Conservation (phyloP, 2,113 vertebrate species). For the Turdus rufiventris region DNA sequence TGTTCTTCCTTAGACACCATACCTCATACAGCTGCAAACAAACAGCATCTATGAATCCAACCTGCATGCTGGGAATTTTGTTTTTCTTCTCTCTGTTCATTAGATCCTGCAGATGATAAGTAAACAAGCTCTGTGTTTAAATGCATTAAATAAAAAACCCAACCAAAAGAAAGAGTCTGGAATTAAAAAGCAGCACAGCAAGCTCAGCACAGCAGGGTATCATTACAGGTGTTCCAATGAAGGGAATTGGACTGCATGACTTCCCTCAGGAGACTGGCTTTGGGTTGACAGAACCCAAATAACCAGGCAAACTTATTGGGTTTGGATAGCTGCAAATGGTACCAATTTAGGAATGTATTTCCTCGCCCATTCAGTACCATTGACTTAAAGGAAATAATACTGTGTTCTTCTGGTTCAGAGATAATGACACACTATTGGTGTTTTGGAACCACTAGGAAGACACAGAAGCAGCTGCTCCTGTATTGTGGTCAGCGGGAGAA, state of each 20-base stretch:
- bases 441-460: background rate
- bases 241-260: background rate
- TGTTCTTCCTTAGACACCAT: background rate
- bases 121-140: background rate
- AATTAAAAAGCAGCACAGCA: background rate
- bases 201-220: background rate
- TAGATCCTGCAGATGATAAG: constrained; percentile 79
- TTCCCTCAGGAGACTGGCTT: background rate
- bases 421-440: background rate
- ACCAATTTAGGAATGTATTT: background rate
- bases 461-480: background rate
- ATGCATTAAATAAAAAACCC: background rate
- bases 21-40: constrained; percentile 96
- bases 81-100: constrained; percentile 99
- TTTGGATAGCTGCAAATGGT: background rate
- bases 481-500: background rate
- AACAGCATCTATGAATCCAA: constrained; percentile 97
- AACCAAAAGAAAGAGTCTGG: background rate
- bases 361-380: background rate
- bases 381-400: background rate
- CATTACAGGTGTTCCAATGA: background rate
- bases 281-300: background rate
- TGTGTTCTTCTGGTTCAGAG: background rate
- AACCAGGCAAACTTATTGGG: background rate
- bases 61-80: constrained; percentile 98